Conservation (phyloP, 2,113 vertebrate species). For the Hippoglossus stenolepis region DNA sequence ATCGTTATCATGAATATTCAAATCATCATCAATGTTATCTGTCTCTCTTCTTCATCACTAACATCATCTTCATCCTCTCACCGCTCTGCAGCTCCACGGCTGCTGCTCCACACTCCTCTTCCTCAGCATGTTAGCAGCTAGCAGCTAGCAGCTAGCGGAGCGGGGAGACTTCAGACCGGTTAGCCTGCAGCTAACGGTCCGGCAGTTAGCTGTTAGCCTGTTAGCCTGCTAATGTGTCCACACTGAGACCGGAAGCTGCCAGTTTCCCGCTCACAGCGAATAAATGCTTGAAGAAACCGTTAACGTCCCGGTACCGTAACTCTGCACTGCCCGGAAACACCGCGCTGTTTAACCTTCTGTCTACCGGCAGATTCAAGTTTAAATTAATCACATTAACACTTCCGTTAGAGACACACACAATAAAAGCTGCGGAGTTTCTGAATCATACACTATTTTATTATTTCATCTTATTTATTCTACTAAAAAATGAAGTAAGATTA, state of each 20-base stretch:
- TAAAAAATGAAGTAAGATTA: no score
- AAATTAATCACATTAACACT: background rate
- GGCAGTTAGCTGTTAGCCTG: constrained; percentile 13
- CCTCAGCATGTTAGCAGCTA: constrained; percentile 49
- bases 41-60: background rate
- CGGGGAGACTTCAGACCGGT: background rate
- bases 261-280: background rate
- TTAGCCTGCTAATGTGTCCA: background rate
- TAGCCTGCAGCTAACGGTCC: background rate
- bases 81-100: constrained; percentile 34
- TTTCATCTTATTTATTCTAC: no score
- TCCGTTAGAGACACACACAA: constrained; percentile 35
- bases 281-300: background rate
- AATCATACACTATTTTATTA: background rate
- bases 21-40: no score
- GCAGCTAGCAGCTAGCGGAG: constrained; percentile 7
- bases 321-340: background rate
- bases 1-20: no score
- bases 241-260: no score
- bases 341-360: constrained; percentile 18
- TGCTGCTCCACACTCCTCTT: constrained; percentile 46
- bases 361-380: constrained; percentile 1
- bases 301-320: background rate
- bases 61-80: constrained; percentile 14
- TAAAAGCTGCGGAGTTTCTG: constrained; percentile 23